These are phyloP conservation scores for Girardia tigrina DNA, from an alignment of 2,888 invertebrate genomes.

Conservation along the genomic window DNA sequence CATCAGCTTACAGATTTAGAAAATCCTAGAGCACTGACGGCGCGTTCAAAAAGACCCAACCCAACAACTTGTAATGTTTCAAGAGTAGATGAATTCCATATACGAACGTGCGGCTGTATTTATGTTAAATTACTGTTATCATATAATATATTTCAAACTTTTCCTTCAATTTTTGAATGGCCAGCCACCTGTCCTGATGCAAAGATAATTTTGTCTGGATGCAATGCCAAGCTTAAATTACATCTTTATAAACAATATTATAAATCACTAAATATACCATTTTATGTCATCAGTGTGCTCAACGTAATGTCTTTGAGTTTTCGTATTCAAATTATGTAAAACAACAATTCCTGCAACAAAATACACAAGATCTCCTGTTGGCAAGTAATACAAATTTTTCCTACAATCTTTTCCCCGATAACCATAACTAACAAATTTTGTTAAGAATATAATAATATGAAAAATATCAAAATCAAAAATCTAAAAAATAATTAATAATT, in stretches of 20 bases:
- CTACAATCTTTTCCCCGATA: slow-evolving; percentile 82
- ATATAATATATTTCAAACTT: slow-evolving; percentile 54
- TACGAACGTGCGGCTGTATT: slow-evolving; percentile 68
- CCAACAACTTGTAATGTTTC: slow-evolving; percentile 72
- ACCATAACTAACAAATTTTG: slow-evolving; percentile 63
- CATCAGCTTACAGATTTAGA: slow-evolving; percentile 62
- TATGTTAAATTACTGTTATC: neutral
- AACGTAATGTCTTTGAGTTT: slow-evolving; percentile 74
- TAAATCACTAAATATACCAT: slow-evolving; percentile 54
- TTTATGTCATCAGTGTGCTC: slow-evolving; percentile 86
- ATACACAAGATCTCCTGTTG: slow-evolving; percentile 81
- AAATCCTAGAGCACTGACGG: slow-evolving; percentile 72
- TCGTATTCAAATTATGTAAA: slow-evolving; percentile 74
- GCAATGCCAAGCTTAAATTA: slow-evolving; percentile 63
- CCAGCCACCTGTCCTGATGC: slow-evolving; percentile 80
- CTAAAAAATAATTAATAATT: no score
- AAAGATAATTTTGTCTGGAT: slow-evolving; percentile 73
- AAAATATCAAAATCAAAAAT: no score
- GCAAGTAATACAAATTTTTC: slow-evolving; percentile 71
- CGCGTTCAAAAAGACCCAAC: slow-evolving; percentile 66
- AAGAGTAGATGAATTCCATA: slow-evolving; percentile 82
- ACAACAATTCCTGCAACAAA: slow-evolving; percentile 82
- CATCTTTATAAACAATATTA: slow-evolving; percentile 31
- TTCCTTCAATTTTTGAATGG: slow-evolving; percentile 64
- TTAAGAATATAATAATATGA: no score